Percentiles rank a stretch among this genome's conserved stretches.
Conservation (phyloP, 2,888 invertebrate genomes). For the Ceramica pisi region DNA sequence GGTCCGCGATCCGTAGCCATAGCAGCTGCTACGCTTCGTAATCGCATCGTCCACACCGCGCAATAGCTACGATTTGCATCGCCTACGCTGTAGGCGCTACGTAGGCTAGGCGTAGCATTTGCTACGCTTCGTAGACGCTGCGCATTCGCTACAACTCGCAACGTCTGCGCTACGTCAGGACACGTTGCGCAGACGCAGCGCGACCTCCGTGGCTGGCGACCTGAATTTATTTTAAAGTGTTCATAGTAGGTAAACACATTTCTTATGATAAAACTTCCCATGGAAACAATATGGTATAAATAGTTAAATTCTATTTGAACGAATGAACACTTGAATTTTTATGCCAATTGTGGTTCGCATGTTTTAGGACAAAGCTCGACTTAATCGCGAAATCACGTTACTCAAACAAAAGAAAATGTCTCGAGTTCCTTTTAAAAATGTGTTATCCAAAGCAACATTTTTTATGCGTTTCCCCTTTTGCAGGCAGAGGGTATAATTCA, state of each 20-base stretch:
- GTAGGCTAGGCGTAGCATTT: not conserved
- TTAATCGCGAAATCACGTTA: not conserved
- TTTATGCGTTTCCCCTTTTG: slow-evolving; percentile 78
- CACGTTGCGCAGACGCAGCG: not conserved
- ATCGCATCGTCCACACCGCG: not conserved
- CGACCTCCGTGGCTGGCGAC: not conserved
- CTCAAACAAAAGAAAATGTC: slow-evolving; percentile 51
- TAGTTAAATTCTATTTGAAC: not conserved
- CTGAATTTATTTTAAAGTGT: too few species aligned
- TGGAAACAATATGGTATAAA: too few species aligned
- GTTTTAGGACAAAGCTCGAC: not conserved
- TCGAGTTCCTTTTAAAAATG: slow-evolving; percentile 55
- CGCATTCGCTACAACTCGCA: not conserved
- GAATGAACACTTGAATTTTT: not conserved
- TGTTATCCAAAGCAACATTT: slow-evolving; percentile 56
- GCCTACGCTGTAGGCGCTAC: not conserved
- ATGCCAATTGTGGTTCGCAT: not conserved
- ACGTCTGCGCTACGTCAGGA: not conserved
- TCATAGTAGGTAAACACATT: not conserved
- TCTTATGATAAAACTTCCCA: not conserved
- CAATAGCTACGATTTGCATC: not conserved
- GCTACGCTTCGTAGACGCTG: not conserved
- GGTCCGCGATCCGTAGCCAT: not conserved
- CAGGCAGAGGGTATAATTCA: slow-evolving; percentile 84
- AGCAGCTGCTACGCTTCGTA: not conserved